Evolutionary conservation across 2,113 vertebrate species (phyloP).

Genomic region (Zootoca vivipara): DNA sequence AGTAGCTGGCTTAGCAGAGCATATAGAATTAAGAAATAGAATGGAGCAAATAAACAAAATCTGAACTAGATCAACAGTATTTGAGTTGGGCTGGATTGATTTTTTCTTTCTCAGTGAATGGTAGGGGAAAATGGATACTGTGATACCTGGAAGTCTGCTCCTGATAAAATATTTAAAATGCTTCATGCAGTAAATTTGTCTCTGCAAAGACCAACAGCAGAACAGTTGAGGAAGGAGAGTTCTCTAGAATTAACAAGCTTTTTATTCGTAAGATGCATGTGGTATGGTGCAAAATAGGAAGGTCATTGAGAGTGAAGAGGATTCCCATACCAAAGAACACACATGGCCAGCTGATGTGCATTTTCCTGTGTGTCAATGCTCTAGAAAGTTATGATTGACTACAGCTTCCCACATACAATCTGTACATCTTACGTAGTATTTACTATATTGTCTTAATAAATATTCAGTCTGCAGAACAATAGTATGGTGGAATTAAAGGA

Average conservation of each 20-base stretch:
- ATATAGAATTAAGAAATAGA: neutral
- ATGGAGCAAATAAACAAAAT: neutral
- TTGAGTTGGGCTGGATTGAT: constrained; percentile 35
- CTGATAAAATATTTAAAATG: neutral
- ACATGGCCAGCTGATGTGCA: neutral
- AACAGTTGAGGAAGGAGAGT: neutral
- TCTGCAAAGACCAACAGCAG: neutral
- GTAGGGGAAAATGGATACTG: neutral
- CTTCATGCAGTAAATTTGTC: neutral
- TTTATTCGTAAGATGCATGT: neutral
- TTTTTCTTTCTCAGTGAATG: neutral
- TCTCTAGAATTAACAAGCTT: neutral
- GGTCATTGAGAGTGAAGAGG: neutral
- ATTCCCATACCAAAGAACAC: neutral
- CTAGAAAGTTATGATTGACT: neutral
- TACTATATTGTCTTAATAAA: neutral
- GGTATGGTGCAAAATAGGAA: neutral
- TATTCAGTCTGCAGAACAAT: neutral
- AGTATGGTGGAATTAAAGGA: neutral
- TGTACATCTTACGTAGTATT: neutral
- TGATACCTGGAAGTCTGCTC: neutral
- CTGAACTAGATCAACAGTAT: neutral
- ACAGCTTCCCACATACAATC: neutral
- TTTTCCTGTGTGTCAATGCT: neutral
- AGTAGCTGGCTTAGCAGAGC: neutral